Conservation (phyloP, 2,797 vertebrate genomes). For the Coregonus sp. region DNA sequence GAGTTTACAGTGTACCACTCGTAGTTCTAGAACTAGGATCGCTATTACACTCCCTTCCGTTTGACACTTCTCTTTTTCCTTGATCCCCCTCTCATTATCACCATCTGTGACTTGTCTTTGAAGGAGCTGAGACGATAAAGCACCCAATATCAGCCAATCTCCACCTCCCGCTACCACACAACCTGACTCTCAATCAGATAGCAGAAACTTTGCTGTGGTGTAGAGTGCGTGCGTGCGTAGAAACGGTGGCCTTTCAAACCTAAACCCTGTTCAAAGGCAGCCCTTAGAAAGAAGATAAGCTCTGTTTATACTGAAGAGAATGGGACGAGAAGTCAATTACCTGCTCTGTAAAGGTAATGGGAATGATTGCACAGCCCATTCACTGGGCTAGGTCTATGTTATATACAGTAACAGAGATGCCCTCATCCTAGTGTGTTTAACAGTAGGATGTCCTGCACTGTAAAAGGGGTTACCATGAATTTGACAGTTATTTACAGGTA, state of each 20-base stretch:
- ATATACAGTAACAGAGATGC: background rate
- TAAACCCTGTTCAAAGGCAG: constrained; percentile 38
- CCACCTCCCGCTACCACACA: constrained; percentile 37
- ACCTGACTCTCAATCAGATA: constrained; percentile 54
- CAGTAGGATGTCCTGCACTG: background rate
- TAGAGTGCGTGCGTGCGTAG: background rate
- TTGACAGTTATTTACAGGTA: no score
- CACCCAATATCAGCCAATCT: constrained; percentile 32
- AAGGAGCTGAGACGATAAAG: constrained; percentile 51
- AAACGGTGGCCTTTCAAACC: constrained; percentile 42
- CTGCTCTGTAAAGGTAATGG: constrained; percentile 59
- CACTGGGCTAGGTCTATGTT: background rate
- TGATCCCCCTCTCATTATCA: constrained; percentile 49
- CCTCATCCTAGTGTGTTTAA: background rate
- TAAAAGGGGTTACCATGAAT: no score
- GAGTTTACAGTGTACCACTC: constrained; percentile 32
- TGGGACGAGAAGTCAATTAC: constrained; percentile 67
- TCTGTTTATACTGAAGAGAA: constrained; percentile 58
- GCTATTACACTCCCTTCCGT: constrained; percentile 16
- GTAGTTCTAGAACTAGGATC: constrained; percentile 14
- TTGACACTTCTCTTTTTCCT: constrained; percentile 28
- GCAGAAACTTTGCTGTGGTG: background rate
- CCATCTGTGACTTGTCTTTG: constrained; percentile 49
- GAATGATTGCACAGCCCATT: constrained; percentile 56
- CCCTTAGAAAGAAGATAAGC: constrained; percentile 28